phyloP scores from a whole-genome alignment of 2,888 invertebrate genomes.

The Odontocolon sp. region DNA sequence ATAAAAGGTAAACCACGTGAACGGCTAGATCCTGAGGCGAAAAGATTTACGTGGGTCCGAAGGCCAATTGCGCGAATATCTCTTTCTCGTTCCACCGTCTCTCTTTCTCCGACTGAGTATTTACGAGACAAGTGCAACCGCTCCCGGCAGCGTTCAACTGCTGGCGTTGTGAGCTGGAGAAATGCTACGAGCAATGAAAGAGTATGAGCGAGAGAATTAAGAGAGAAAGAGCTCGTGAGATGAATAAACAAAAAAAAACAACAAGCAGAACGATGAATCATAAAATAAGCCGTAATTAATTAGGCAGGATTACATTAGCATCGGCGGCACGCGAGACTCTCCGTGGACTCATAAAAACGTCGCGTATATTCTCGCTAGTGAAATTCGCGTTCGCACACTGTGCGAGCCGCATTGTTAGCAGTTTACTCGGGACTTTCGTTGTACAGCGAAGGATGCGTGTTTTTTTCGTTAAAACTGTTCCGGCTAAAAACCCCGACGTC shows the following conservation, averaged over 20 bases:
- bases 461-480: conserved; percentile 41
- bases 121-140: conserved; percentile 62
- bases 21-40: conserved; percentile 43
- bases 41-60: conserved; percentile 66
- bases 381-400: conserved; percentile 32
- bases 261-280: conserved; percentile 70
- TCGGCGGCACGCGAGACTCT: conserved; percentile 74
- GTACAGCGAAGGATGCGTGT: neutral
- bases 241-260: conserved; percentile 15
- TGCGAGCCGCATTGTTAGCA: conserved; percentile 68
- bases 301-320: conserved; percentile 74
- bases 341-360: conserved; percentile 75
- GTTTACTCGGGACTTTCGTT: conserved; percentile 56
- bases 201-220: conserved; percentile 34
- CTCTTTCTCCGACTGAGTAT: conserved; percentile 50
- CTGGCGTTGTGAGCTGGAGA: conserved; percentile 32
- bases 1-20: conserved; percentile 47
- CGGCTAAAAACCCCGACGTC: neutral
- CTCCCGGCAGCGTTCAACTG: conserved; percentile 35
- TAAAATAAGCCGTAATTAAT: conserved; percentile 76
- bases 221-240: neutral
- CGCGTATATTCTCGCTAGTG: conserved; percentile 72
- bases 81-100: conserved; percentile 1
- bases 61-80: conserved; percentile 66
- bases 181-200: conserved; percentile 38